Conservation (phyloP, 2,888 invertebrate species). For the Biston stratarius region DNA sequence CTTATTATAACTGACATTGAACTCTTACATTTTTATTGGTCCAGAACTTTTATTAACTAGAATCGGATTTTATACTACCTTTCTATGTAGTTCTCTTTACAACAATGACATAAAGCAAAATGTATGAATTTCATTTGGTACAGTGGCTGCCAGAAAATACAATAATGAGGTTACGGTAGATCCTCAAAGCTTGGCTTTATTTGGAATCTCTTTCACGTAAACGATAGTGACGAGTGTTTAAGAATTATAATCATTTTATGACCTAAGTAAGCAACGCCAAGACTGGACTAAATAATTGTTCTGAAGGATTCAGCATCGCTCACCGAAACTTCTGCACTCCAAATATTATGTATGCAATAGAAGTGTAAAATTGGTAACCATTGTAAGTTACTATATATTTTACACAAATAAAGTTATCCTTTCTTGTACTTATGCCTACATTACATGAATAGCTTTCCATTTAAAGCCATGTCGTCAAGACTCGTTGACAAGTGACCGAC, state of each 20-base stretch:
- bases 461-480: not conserved
- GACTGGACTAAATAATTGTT: not conserved
- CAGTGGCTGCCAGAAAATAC: not conserved
- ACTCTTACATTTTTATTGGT: no score
- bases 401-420: no score
- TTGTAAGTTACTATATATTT: no score
- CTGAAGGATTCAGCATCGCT: not conserved
- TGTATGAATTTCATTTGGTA: no score
- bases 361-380: not conserved
- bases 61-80: no score
- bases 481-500: conserved; percentile 7
- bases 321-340: not conserved
- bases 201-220: conserved; percentile 1
- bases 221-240: not conserved
- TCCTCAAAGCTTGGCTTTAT: conserved; percentile 1
- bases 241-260: not conserved
- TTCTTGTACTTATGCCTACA: not conserved
- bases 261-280: not conserved
- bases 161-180: not conserved
- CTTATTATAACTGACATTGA: no score
- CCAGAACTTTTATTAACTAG: no score
- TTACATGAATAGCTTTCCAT: conserved; percentile 1
- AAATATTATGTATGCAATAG: not conserved
- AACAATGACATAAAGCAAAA: no score
- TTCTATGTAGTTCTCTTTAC: no score